Evolutionary conservation across 2,797 vertebrate genomes (phyloP), one percentile per base, ranked within the genome.

Genomic region (Mus spretus): DNA sequence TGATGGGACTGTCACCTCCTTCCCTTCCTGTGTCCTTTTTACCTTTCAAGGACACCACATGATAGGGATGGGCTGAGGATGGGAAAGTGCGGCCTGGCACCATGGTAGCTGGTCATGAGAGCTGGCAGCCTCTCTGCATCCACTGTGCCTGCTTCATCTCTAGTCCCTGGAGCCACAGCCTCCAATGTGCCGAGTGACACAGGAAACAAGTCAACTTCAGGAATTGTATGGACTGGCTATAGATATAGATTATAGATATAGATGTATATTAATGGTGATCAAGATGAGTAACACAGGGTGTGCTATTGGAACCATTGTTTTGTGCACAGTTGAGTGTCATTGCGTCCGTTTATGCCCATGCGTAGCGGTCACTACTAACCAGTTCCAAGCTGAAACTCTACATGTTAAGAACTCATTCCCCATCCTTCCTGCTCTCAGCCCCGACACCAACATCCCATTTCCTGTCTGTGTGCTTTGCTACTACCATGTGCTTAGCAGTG

Each of bases 401-500:
- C 3, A 15, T 53, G 0, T 50, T 37, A 44, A 57, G 67, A 40
- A 44, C 70, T 10, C 47, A 11, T 28, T 77, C 28, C 22, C 47
- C 2, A 28, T 0, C 7, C 8, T 53, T 17, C 28, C 19, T n/a
- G 55, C 24, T 20, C 28, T 31, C 7, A 9, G 57, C 12, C 26
- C 12, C 31, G 19, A 37, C 26, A 10, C 81, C 3, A 11, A 26
- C 37, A 0, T 80, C 15, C 1, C 22, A 1, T 37, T 44, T 37
- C 84, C 74, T 20, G 19, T 74, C 67, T 72, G 59, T 55, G 0
- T 75, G 72, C n/a, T 1, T 78, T 74, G 77, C 4, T 0, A 0
- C 1, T 24, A 7, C 6, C 47, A 59, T 37, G 55, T 3, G 20
- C 63, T 0, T 0, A 20, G 10, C 34, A 7, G 20, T 61, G n/a